Evolutionary conservation across 2,113 vertebrate species (phyloP).

Genomic region (Prietella phreatophila): DNA sequence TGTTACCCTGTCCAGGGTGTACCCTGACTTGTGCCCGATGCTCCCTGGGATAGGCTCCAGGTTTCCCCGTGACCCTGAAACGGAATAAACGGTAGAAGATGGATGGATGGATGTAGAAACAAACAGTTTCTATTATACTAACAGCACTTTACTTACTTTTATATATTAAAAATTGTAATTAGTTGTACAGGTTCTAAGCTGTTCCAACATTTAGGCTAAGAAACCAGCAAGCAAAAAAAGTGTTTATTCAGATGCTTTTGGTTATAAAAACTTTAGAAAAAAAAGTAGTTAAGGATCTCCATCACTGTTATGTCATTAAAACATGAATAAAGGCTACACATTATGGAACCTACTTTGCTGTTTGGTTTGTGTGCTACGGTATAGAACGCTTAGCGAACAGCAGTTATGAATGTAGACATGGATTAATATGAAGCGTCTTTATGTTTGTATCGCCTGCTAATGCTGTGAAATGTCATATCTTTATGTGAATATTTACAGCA

Average conservation of each 20-base stretch:
- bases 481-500: slow-evolving; percentile 24
- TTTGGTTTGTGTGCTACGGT: neutral
- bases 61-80: no score
- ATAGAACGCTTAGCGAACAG: neutral
- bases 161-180: neutral
- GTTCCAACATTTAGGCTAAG: neutral
- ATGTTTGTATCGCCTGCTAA: neutral
- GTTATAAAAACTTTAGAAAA: neutral
- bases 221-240: neutral
- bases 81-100: no score
- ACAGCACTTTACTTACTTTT: neutral
- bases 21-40: no score
- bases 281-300: neutral
- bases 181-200: neutral
- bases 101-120: no score
- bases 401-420: neutral
- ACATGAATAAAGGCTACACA: neutral
- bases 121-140: neutral
- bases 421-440: neutral
- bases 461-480: neutral
- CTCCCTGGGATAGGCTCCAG: no score
- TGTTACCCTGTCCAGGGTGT: no score
- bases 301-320: neutral
- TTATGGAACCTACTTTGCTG: neutral
- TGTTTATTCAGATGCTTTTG: neutral